Conservation (phyloP, 2,797 vertebrate species). For the Remorina albescens region DNA sequence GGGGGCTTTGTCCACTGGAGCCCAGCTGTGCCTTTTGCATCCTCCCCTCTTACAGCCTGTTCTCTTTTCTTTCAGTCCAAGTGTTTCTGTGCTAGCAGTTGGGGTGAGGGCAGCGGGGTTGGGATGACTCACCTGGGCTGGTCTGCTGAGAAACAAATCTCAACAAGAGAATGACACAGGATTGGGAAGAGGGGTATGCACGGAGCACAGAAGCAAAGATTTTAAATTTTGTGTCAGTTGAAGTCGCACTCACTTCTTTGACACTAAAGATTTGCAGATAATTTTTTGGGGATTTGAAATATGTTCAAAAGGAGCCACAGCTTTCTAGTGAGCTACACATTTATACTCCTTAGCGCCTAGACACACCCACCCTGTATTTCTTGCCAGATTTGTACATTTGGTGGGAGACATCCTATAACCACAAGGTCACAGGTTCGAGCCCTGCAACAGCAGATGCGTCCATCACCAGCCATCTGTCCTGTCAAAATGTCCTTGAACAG, state of each 20-base stretch:
- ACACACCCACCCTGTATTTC: slow-evolving; percentile 23
- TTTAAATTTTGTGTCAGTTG: background rate
- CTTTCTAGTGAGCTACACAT: background rate
- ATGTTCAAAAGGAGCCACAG: background rate
- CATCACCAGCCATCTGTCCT: slow-evolving; percentile 73
- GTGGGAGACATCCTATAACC: slow-evolving; percentile 55
- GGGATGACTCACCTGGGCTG: slow-evolving; percentile 52
- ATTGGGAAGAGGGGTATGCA: background rate
- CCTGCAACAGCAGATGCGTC: slow-evolving; percentile 70
- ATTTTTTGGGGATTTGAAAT: background rate
- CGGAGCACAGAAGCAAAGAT: slow-evolving; percentile 7
- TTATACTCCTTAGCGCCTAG: background rate
- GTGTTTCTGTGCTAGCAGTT: slow-evolving; percentile 27
- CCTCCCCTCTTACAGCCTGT: slow-evolving; percentile 40
- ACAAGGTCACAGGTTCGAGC: slow-evolving; percentile 70
- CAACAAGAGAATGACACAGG: slow-evolving; percentile 9
- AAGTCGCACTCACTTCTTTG: background rate
- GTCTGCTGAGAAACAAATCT: slow-evolving; percentile 11
- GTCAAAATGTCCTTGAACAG: slow-evolving; percentile 68
- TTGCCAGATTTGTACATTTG: slow-evolving; percentile 57
- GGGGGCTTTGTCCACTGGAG: slow-evolving; percentile 68
- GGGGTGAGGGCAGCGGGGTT: slow-evolving; percentile 12
- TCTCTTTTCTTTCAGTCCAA: slow-evolving; percentile 37
- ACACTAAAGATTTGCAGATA: background rate
- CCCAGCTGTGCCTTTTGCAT: slow-evolving; percentile 71